Conservation (phyloP, 2,797 vertebrate species). For the Melanotaenia nigrans region DNA sequence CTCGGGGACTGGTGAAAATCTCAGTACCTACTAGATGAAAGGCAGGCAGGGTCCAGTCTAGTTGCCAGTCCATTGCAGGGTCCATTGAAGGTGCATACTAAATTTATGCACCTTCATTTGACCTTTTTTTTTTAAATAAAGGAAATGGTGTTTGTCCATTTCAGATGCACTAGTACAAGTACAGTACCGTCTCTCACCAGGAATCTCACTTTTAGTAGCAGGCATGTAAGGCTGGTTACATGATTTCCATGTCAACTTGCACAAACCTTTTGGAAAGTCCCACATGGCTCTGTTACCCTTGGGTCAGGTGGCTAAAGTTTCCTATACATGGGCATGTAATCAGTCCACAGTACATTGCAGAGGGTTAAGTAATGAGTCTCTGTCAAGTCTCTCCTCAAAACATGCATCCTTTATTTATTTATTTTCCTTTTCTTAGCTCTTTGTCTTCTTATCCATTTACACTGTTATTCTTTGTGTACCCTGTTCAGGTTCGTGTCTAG, state of each 20-base stretch:
- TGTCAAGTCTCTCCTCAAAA: not conserved
- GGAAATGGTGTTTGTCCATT: not conserved
- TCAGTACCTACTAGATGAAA: too few species aligned
- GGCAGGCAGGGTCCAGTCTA: too few species aligned
- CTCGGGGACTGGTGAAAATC: too few species aligned
- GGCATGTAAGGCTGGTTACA: not conserved
- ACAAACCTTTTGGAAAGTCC: not conserved
- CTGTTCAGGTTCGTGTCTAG: not conserved
- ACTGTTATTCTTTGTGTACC: not conserved
- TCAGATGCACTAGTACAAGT: not conserved
- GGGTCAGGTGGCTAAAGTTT: not conserved
- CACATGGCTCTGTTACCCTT: not conserved
- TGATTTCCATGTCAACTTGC: not conserved
- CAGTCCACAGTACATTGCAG: not conserved
- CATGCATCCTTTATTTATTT: too few species aligned
- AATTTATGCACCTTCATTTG: not conserved
- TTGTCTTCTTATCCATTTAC: not conserved
- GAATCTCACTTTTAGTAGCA: too few species aligned
- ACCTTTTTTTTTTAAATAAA: not conserved
- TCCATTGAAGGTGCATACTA: not conserved
- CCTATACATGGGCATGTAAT: not conserved
- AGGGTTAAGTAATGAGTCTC: not conserved
- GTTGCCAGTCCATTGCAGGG: too few species aligned
- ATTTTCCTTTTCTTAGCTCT: not conserved
- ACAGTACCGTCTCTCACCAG: too few species aligned